Evolutionary conservation across 2,797 vertebrate genomes (phyloP), one percentile per base, ranked within the genome.

Genomic region (Delichon dasypus): DNA sequence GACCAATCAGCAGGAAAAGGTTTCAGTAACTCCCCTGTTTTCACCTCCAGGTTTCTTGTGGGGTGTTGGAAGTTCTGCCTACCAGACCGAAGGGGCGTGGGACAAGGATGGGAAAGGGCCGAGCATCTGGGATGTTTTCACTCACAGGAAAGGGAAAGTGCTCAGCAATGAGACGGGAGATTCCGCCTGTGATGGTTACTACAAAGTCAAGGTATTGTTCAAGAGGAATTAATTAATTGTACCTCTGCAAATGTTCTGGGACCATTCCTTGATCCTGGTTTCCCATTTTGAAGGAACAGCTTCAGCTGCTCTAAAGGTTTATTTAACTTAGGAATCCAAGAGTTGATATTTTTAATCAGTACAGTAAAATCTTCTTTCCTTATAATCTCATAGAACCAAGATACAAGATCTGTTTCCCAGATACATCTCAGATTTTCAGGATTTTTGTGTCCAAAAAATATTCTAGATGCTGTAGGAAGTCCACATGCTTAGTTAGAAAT

Each of bases 21-120:
- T n/a, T 38, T 9, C 26, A 22, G 0, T 38, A 71, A 58, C 34
- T 61, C 0, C 12, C 11, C 42, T 62, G 30, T 21, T 89, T 88
- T 57, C n/a, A 13, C 55, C 54, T 77, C 7, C 80, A 99, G 99
- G 98, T 97, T 99, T 99, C 98, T 98, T 98, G 62, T 99, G 99
- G 99, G 99, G 99, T 18, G 98, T 98, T 92, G 99, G 99, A 94
- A 98, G 98, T 93, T 99, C 99, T 48, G 99, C 99, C 66, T 99
- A 99, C 98, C 99, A 99, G 97, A 99, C 99, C 2, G 99, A 99
- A 97, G 99, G 99, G 77, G 99, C 99, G 87, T 99, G 99, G 99
- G 98, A 99, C 97, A 98, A 98, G 95, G 99, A 99, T 61, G 98
- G 99, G 81, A 99, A 99, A 98, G 99, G 99, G 86, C 97, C 98